phyloP scores from a whole-genome alignment of 2,797 vertebrate species.

The Gobionotothen gibberifrons region DNA sequence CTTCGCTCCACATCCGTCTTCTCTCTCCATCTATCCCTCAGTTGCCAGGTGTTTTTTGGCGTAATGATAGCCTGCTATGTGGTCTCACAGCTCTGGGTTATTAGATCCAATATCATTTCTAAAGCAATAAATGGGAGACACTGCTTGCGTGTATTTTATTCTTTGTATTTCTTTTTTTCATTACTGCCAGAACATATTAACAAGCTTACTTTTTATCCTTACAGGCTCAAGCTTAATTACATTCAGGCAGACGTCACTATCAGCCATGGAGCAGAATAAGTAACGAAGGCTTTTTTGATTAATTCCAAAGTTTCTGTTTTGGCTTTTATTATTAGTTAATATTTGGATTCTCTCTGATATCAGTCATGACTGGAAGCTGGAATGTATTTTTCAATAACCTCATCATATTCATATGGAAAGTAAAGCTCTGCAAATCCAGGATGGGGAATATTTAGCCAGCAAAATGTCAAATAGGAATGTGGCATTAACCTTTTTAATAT shows the following conservation, averaged over 20 bases:
- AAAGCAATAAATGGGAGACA: conserved; percentile 79
- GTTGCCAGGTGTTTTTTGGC: conserved; percentile 54
- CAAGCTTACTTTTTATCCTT: conserved; percentile 84
- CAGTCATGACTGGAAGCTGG: conserved; percentile 55
- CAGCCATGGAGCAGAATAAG: conserved; percentile 73
- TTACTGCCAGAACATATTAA: conserved; percentile 82
- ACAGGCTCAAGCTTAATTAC: conserved; percentile 86
- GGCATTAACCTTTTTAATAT: conserved; percentile 70
- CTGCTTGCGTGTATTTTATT: conserved; percentile 74
- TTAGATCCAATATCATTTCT: conserved; percentile 82
- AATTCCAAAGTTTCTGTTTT: conserved; percentile 81
- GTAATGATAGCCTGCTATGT: conserved; percentile 66
- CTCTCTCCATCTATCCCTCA: conserved; percentile 29
- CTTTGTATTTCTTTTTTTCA: conserved; percentile 78
- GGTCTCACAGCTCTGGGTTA: conserved; percentile 77
- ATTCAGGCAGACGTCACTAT: conserved; percentile 70
- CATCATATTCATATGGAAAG: conserved; percentile 67
- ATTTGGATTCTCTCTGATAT: conserved; percentile 72
- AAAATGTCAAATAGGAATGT: conserved; percentile 78
- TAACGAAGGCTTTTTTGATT: conserved; percentile 81
- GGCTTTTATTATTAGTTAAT: conserved; percentile 78
- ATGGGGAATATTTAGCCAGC: conserved; percentile 75
- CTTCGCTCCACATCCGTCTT: conserved; percentile 7
- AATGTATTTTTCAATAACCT: conserved; percentile 75
- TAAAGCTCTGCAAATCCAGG: conserved; percentile 74